Evolutionary conservation across 2,888 invertebrate species (phyloP).

Genomic region (Caenorhabditis uteleia): DNA sequence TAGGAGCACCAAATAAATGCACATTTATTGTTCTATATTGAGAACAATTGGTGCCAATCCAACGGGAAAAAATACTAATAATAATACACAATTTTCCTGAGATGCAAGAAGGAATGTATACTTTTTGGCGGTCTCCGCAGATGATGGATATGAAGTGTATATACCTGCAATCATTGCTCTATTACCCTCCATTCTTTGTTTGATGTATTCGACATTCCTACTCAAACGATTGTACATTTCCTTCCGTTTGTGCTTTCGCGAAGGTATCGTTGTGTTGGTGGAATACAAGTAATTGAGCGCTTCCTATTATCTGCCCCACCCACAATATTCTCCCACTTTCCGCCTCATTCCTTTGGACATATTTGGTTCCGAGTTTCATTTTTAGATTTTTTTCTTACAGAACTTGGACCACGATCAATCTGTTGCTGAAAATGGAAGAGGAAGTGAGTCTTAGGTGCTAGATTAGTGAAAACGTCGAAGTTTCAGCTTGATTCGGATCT

Average conservation of each 20-base stretch:
- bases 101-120: conserved; percentile 29
- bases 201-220: conserved; percentile 1
- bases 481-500: conserved; percentile 59
- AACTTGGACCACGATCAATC: conserved; percentile 9
- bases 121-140: conserved; percentile 10
- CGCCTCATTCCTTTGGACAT: too few species aligned
- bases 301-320: conserved; percentile 29
- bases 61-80: conserved; percentile 36
- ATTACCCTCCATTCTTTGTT: background rate
- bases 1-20: conserved; percentile 1
- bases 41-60: conserved; percentile 36
- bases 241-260: conserved; percentile 21
- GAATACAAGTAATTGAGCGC: conserved; percentile 41
- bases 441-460: conserved; percentile 12
- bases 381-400: conserved; percentile 5
- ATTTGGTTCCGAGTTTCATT: too few species aligned
- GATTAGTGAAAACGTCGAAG: background rate
- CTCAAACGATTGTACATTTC: conserved; percentile 44
- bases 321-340: background rate
- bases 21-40: background rate
- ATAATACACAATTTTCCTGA: conserved; percentile 14
- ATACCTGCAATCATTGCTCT: conserved; percentile 26
- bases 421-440: conserved; percentile 33
- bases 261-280: conserved; percentile 28
- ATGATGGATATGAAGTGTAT: conserved; percentile 27